Evolutionary conservation across 2,797 vertebrate species (phyloP), one percentile per base, ranked within the genome.

Genomic region (Parambassis ranga): DNA sequence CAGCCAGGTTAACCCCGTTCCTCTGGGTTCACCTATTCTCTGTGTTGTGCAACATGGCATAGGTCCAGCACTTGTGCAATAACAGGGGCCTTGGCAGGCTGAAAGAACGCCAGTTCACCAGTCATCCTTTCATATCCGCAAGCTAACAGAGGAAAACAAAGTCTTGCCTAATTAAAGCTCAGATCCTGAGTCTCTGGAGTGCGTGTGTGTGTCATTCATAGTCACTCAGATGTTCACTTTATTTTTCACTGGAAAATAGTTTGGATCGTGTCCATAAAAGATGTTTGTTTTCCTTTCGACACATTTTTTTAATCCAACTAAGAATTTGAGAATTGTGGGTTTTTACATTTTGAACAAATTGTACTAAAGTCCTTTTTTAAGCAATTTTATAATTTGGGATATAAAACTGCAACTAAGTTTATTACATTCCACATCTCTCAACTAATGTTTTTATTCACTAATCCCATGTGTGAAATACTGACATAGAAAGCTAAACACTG

Each of bases 61-160:
- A 37, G 38, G 60, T 74, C 85, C 88, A 89, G 76, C 44, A 10
- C 86, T 92, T 92, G 90, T 79, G 88, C 73, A 90, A 90, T 71
- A 76, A 46, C 49, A 35, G 47, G 42, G 75, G 66, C 64, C 56
- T 57, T 58, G 60, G 69, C 69, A 53, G 69, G 46, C 61, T 83
- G 69, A 87, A 73, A 83, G 75, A 72, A 77, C 67, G 23, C 72
- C 65, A 75, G 67, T 60, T 71, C 78, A 75, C 68, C 65, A 71
- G 66, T 83, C 76, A 67, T 76, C 52, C 60, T 55, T 75, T 71
- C 55, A 43, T 65, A 76, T 69, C 51, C 32, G 14, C 10, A 3
- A 28, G 52, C 74, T 62, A 82, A 79, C 57, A 50, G 49, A 73
- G 50, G 44, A 75, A 77, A 71, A 71, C 65, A 74, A 51, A 57